phyloP scores from a whole-genome alignment of 2,797 vertebrate genomes.

The Dermochelys coriacea region DNA sequence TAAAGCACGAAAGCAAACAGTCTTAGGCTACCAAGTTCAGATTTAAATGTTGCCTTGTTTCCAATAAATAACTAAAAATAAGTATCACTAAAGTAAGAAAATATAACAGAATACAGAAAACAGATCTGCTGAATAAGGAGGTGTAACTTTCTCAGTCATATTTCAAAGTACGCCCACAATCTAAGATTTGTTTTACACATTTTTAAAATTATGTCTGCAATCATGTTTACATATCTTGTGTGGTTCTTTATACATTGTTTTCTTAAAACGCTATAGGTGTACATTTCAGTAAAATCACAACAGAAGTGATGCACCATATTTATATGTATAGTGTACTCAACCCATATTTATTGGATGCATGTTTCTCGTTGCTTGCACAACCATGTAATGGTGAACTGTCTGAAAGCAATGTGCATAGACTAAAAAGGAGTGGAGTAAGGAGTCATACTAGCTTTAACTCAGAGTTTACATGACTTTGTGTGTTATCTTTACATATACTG shows the following conservation, averaged over 20 bases:
- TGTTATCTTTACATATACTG: not conserved
- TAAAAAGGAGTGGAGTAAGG: accelerated
- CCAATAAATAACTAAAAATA: not conserved
- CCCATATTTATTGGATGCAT: accelerated
- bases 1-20: not conserved
- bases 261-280: accelerated
- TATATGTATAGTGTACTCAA: not conserved
- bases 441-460: not conserved
- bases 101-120: not conserved
- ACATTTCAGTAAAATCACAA: accelerated
- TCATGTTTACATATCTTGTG: accelerated
- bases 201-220: not conserved
- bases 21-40: not conserved
- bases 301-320: not conserved
- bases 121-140: not conserved
- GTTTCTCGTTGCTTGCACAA: not conserved
- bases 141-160: accelerated
- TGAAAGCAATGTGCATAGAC: accelerated
- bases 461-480: accelerated
- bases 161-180: not conserved
- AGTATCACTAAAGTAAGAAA: not conserved
- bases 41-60: not conserved
- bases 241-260: not conserved
- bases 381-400: not conserved
- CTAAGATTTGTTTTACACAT: not conserved